Evolutionary conservation across 2,888 invertebrate genomes (phyloP).

Genomic region (Latheticus oryzae): DNA sequence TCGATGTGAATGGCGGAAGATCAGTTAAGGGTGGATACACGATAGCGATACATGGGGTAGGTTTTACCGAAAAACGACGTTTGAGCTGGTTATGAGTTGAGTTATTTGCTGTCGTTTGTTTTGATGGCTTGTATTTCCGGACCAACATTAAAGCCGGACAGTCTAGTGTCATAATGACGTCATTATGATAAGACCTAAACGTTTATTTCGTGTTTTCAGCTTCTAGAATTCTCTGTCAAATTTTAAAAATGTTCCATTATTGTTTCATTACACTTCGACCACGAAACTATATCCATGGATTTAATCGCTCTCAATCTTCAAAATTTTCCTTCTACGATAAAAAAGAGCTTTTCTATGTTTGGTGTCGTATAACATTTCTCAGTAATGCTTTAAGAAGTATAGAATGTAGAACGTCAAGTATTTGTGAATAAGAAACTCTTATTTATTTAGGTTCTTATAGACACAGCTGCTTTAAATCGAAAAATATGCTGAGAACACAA

Average conservation of each 20-base stretch:
- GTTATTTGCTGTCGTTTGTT: slow-evolving; percentile 56
- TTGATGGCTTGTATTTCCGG: slow-evolving; percentile 52
- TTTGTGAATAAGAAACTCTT: slow-evolving; percentile 9
- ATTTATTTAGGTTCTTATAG: slow-evolving; percentile 25
- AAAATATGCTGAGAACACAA: slow-evolving; percentile 2
- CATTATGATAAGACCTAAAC: slow-evolving; percentile 44
- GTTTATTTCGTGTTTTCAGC: slow-evolving; percentile 26
- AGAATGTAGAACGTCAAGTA: not conserved
- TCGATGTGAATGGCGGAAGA: slow-evolving; percentile 35
- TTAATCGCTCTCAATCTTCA: no score
- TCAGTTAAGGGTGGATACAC: slow-evolving; percentile 35
- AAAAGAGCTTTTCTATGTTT: no score
- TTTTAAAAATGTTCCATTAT: no score
- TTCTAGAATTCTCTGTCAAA: no score
- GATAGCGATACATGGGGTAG: slow-evolving; percentile 30
- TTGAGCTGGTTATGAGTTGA: slow-evolving; percentile 51
- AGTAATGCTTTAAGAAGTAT: no score
- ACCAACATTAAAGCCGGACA: slow-evolving; percentile 38
- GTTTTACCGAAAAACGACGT: slow-evolving; percentile 43
- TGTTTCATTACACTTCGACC: no score
- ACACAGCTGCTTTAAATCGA: slow-evolving; percentile 28
- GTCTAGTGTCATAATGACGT: slow-evolving; percentile 44
- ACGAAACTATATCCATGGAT: no score
- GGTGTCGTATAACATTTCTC: no score
- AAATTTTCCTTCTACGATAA: no score